phyloP scores from a whole-genome alignment of 2,888 invertebrate species.

The Hanleya hanleyi region DNA sequence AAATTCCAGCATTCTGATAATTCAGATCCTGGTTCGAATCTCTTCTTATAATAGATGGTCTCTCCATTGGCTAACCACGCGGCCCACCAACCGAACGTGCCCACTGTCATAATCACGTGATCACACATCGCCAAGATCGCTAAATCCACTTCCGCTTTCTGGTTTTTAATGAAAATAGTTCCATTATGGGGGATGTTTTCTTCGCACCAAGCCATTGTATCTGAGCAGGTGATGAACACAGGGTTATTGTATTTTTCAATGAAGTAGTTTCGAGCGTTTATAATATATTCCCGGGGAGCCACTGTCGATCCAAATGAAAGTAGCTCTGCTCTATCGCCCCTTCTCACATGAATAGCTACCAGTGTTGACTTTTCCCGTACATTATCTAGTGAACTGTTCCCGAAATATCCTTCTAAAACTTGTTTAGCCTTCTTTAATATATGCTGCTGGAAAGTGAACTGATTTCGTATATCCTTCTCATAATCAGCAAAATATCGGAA shows the following conservation, averaged over 20 bases:
- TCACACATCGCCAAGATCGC: slow-evolving; percentile 47
- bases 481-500: neutral
- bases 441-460: neutral
- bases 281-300: slow-evolving; percentile 38
- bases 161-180: slow-evolving; percentile 31
- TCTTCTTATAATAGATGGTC: slow-evolving; percentile 32
- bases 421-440: neutral
- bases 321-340: slow-evolving; percentile 43
- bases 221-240: slow-evolving; percentile 42
- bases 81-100: slow-evolving; percentile 49
- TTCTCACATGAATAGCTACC: slow-evolving; percentile 43
- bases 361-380: slow-evolving; percentile 1
- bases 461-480: neutral
- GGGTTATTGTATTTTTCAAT: slow-evolving; percentile 31
- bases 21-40: neutral
- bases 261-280: slow-evolving; percentile 39
- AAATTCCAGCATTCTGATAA: neutral
- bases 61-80: slow-evolving; percentile 24
- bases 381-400: too few species aligned
- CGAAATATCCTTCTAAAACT: too few species aligned
- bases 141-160: slow-evolving; percentile 39
- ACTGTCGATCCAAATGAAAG: slow-evolving; percentile 32
- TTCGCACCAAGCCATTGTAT: slow-evolving; percentile 40
- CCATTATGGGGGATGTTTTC: slow-evolving; percentile 31
- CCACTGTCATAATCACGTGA: slow-evolving; percentile 51